A percentile compares a stretch with the other conserved stretches of the same genome.
phyloP scores from a whole-genome alignment of 2,797 vertebrate genomes.

The Astyanax mexicanus region DNA sequence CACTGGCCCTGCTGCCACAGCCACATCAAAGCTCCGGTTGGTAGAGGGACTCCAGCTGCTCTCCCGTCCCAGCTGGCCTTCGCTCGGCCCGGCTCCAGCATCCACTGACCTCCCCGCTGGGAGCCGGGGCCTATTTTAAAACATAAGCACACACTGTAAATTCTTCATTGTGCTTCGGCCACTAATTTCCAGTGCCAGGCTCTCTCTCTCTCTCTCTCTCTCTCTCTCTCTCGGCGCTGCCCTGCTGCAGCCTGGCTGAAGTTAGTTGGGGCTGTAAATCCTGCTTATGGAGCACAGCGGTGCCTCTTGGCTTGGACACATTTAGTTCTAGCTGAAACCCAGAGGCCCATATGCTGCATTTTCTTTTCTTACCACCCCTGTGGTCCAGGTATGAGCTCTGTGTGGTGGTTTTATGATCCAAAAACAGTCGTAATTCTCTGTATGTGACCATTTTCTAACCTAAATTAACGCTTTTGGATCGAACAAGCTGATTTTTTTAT shows the following conservation, averaged over 20 bases:
- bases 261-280: conserved; percentile 82
- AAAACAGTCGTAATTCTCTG: not conserved
- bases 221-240: conserved; percentile 65
- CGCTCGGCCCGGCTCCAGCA: conserved; percentile 32
- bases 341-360: not conserved
- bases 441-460: no score
- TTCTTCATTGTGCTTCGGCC: conserved; percentile 46
- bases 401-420: not conserved
- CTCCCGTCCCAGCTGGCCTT: conserved; percentile 55
- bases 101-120: conserved; percentile 42
- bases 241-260: conserved; percentile 70
- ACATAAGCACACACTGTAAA: conserved; percentile 41
- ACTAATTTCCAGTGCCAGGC: conserved; percentile 60
- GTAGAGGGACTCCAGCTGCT: conserved; percentile 57
- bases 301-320: not conserved
- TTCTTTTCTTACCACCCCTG: not conserved
- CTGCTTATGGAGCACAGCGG: conserved; percentile 69
- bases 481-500: no score
- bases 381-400: not conserved
- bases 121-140: conserved; percentile 30
- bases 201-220: conserved; percentile 44
- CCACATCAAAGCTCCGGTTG: conserved; percentile 65
- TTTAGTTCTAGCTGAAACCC: not conserved
- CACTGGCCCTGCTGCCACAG: conserved; percentile 56
- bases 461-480: no score